Evolutionary conservation across 2,888 invertebrate genomes (phyloP).

Genomic region (Plagiodera versicolora): DNA sequence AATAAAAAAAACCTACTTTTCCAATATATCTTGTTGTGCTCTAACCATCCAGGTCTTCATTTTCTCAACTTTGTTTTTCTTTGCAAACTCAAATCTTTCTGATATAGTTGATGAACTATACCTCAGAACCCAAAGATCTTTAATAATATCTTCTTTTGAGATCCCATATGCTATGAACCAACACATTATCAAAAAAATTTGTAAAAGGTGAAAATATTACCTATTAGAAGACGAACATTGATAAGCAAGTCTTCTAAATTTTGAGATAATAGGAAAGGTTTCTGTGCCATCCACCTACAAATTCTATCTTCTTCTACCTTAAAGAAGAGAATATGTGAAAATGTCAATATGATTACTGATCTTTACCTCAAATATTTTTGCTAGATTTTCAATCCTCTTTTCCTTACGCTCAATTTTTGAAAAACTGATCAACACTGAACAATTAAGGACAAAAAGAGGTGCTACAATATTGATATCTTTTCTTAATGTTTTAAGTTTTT

Average conservation of each 20-base stretch:
- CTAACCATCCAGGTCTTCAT: constrained; percentile 59
- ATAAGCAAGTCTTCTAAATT: constrained; percentile 24
- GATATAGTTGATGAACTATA: constrained; percentile 47
- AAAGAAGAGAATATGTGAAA: constrained; percentile 23
- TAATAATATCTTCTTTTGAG: constrained; percentile 46
- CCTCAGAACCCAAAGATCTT: constrained; percentile 54
- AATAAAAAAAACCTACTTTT: constrained; percentile 45
- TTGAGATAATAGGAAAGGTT: constrained; percentile 29
- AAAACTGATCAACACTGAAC: constrained; percentile 29
- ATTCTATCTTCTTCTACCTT: constrained; percentile 39
- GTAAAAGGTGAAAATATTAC: constrained; percentile 3
- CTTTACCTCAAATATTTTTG: constrained; percentile 38
- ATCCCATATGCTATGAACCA: constrained; percentile 48
- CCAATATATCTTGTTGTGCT: constrained; percentile 46
- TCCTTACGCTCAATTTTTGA: constrained; percentile 26
- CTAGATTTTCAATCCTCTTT: constrained; percentile 34
- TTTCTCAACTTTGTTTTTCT: constrained; percentile 45
- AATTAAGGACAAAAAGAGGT: constrained; percentile 38
- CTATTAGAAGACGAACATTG: constrained; percentile 23
- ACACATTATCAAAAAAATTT: too few relatives aligned
- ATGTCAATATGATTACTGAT: not conserved
- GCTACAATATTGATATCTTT: constrained; percentile 40
- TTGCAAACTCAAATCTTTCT: constrained; percentile 46
- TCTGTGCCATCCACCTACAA: constrained; percentile 31
- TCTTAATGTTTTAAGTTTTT: constrained; percentile 37